These are phyloP conservation scores for Helostoma temminkii DNA, from an alignment of 2,797 vertebrate genomes.

Conservation along the genomic window DNA sequence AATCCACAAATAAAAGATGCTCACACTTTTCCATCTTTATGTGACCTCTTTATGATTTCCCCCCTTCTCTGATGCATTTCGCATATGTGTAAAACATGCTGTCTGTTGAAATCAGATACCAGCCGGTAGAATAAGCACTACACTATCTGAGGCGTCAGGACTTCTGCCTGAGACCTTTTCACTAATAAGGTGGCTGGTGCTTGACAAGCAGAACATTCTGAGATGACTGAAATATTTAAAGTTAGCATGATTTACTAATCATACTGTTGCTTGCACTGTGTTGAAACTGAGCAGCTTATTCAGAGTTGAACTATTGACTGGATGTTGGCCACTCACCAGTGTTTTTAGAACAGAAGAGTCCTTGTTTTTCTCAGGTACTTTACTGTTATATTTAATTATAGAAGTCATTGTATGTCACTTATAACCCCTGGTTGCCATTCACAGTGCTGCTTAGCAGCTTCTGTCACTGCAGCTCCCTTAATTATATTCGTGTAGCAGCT, in stretches of 20 bases:
- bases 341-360: conserved; percentile 29
- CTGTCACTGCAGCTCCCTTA: conserved; percentile 13
- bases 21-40: conserved; percentile 11
- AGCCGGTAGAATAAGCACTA: conserved; percentile 25
- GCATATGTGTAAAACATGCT: conserved; percentile 35
- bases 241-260: conserved; percentile 49
- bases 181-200: background rate
- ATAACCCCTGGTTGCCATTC: conserved; percentile 14
- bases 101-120: conserved; percentile 39
- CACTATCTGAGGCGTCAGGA: conserved; percentile 28
- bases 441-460: conserved; percentile 5
- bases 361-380: conserved; percentile 24
- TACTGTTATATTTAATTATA: conserved; percentile 25
- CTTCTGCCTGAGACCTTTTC: conserved; percentile 12
- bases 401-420: conserved; percentile 28
- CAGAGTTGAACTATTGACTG: conserved; percentile 53
- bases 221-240: conserved; percentile 53
- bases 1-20: background rate
- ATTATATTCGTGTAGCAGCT: conserved; percentile 23
- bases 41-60: background rate
- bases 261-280: conserved; percentile 8
- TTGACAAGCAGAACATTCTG: conserved; percentile 12
- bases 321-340: conserved; percentile 50
- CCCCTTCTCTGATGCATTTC: conserved; percentile 38
- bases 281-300: conserved; percentile 39